These are phyloP conservation scores for Enteromius radiatus DNA, from an alignment of 2,797 vertebrate species.

Conservation along the genomic window DNA sequence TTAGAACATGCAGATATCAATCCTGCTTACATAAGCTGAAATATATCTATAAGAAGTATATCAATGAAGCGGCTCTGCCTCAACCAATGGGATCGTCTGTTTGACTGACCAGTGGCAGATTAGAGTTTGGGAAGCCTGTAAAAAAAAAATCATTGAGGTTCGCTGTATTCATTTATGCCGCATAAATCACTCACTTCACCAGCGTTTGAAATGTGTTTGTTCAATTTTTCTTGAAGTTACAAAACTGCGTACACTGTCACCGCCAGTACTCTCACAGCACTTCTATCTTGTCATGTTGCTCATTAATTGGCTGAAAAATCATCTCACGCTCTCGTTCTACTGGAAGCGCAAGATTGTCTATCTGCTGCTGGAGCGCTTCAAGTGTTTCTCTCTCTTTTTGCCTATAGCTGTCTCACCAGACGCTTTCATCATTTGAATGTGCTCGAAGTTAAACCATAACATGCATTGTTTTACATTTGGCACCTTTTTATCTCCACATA, in stretches of 20 bases:
- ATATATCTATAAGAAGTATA: not conserved
- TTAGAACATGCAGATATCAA: no score
- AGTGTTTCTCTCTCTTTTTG: slow-evolving; percentile 1
- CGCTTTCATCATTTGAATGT: not conserved
- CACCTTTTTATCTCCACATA: not conserved
- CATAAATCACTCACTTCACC: not conserved
- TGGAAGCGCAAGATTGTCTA: slow-evolving; percentile 9
- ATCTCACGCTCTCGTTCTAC: not conserved
- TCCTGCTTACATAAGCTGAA: not conserved
- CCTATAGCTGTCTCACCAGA: not conserved
- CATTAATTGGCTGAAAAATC: not conserved
- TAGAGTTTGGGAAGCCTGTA: not conserved
- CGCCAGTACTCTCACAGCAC: no score
- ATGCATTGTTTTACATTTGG: not conserved
- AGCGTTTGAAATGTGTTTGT: not conserved
- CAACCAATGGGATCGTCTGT: not conserved
- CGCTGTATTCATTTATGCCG: not conserved
- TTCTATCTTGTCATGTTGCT: not conserved
- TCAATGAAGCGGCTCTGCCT: not conserved
- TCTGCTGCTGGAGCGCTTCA: not conserved
- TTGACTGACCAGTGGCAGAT: not conserved
- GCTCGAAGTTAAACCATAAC: not conserved
- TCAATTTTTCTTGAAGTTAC: not conserved
- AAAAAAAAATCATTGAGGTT: not conserved
- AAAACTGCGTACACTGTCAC: no score